Percentiles rank a stretch among this genome's conserved stretches.
Evolutionary conservation across 1,140 invertebrate genomes (phyloP).

Genomic region (Drosophila azteca): DNA sequence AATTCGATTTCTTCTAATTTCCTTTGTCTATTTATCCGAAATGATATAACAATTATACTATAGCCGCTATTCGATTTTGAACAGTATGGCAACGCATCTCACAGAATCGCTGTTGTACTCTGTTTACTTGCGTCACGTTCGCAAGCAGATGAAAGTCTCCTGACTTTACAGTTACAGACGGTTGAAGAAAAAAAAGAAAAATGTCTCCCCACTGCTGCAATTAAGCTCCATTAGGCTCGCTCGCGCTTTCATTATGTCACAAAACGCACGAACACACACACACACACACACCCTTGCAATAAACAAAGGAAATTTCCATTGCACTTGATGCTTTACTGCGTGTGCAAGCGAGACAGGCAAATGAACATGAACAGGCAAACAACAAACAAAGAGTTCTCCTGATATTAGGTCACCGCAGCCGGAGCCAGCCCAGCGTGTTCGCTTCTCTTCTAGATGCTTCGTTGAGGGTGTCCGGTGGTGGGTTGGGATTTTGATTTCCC

Average conservation of each 20-base stretch:
- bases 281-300: constrained; percentile 8
- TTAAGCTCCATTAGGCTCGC: neutral
- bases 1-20: too few relatives aligned
- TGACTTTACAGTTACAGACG: too few relatives aligned
- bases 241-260: constrained; percentile 46
- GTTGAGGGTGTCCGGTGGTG: neutral
- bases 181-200: too few relatives aligned
- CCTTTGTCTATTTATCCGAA: too few relatives aligned
- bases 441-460: constrained; percentile 38
- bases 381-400: neutral
- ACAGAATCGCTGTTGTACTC: constrained; percentile 8
- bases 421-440: neutral
- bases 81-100: too few relatives aligned
- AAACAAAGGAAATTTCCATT: constrained; percentile 74
- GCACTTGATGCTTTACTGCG: constrained; percentile 55
- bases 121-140: constrained; percentile 29
- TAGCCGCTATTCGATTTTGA: too few relatives aligned
- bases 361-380: neutral
- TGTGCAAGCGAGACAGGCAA: constrained; percentile 39
- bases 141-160: too few relatives aligned
- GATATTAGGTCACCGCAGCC: constrained; percentile 43
- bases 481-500: too few relatives aligned
- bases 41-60: too few relatives aligned
- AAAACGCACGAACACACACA: constrained; percentile 21
- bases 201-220: neutral